Conservation (phyloP, 2,888 invertebrate species). For the Eupelmus urozonus region DNA sequence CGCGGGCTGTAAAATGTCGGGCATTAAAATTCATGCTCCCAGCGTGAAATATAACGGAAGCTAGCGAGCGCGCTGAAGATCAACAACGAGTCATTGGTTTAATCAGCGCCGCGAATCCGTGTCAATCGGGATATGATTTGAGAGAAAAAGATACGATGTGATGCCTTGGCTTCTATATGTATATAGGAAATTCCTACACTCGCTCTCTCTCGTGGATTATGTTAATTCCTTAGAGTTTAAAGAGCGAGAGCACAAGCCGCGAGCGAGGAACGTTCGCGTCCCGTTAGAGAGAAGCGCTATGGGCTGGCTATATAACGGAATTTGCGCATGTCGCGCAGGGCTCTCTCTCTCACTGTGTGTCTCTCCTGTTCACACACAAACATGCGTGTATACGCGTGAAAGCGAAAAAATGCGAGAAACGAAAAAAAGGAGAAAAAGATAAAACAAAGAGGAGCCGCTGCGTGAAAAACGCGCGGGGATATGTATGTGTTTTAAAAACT, state of each 20-base stretch:
- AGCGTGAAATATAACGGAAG: slow-evolving; percentile 31
- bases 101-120: slow-evolving; percentile 62
- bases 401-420: neutral
- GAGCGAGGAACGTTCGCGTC: slow-evolving; percentile 63
- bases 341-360: neutral
- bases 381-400: neutral
- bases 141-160: slow-evolving; percentile 62
- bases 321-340: slow-evolving; percentile 45
- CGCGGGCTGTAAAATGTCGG: neutral
- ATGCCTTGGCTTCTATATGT: slow-evolving; percentile 33
- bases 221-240: slow-evolving; percentile 67
- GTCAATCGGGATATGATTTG: slow-evolving; percentile 61
- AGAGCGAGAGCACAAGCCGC: slow-evolving; percentile 58
- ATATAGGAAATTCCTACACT: too few species aligned
- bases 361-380: neutral
- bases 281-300: slow-evolving; percentile 69
- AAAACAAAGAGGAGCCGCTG: too few species aligned
- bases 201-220: slow-evolving; percentile 71
- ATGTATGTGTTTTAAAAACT: too few species aligned
- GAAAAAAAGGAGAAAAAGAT: neutral
- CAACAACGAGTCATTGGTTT: neutral
- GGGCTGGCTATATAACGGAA: slow-evolving; percentile 62
- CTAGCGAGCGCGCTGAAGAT: neutral
- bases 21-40: slow-evolving; percentile 30
- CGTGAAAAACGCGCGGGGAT: too few species aligned